These are phyloP conservation scores for Potamilus streckersoni DNA, from an alignment of 1,140 invertebrate genomes.

Conservation along the genomic window DNA sequence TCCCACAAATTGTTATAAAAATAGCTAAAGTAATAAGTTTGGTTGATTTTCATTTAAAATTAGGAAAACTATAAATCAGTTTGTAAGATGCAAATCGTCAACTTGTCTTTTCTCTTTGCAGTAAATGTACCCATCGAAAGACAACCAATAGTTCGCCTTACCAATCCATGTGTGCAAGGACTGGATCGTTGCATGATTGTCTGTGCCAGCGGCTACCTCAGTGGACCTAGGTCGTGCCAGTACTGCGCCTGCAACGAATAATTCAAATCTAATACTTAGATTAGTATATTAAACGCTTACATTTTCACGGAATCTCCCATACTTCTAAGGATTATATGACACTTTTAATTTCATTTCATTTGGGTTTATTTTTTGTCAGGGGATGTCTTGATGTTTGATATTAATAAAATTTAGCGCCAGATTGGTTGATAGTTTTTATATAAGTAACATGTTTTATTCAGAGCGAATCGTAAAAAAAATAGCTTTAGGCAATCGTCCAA, in stretches of 20 bases:
- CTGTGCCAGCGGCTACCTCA: conserved; percentile 18
- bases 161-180: conserved; percentile 28
- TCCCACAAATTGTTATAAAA: not conserved
- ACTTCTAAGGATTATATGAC: too few species aligned
- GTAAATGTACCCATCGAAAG: conserved; percentile 13
- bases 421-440: too few species aligned
- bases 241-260: conserved; percentile 17
- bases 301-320: too few species aligned
- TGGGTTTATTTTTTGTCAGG: too few species aligned
- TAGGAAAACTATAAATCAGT: too few species aligned
- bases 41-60: not conserved
- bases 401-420: too few species aligned
- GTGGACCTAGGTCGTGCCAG: conserved; percentile 18
- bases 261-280: not conserved
- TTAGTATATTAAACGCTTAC: too few species aligned
- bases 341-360: too few species aligned
- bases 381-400: too few species aligned
- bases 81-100: not conserved
- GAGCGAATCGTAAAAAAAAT: too few species aligned
- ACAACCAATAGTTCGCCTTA: conserved; percentile 20
- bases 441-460: too few species aligned
- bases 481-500: too few species aligned
- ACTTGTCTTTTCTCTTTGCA: conserved; percentile 4
- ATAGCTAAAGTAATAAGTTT: not conserved
- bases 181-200: conserved; percentile 24